Evolutionary conservation across 2,113 vertebrate species (phyloP).

Genomic region (Eulemur rufifrons): DNA sequence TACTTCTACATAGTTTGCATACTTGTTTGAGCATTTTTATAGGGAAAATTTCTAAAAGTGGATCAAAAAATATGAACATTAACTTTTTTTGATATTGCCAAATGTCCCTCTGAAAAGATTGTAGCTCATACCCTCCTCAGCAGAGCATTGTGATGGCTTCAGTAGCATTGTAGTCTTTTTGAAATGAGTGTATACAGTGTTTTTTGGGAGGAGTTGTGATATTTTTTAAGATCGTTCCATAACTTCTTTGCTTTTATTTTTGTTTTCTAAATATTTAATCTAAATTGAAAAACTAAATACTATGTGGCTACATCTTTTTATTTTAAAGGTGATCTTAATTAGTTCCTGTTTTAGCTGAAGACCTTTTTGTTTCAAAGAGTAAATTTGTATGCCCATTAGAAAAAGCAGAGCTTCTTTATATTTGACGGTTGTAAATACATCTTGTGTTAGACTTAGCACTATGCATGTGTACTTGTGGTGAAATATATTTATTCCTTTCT

Average conservation of each 20-base stretch:
- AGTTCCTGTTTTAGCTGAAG: conserved; percentile 10
- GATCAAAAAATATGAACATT: neutral
- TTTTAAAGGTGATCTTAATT: conserved; percentile 10
- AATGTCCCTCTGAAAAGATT: neutral
- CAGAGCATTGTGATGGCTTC: neutral
- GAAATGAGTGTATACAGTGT: neutral
- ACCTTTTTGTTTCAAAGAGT: conserved; percentile 14
- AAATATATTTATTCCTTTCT: conserved; percentile 38
- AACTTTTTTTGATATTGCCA: neutral
- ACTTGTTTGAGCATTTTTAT: conserved; percentile 3
- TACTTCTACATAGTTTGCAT: neutral
- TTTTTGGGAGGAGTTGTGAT: neutral
- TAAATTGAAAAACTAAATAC: conserved; percentile 19
- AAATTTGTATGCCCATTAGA: neutral
- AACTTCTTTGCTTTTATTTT: neutral
- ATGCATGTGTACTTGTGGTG: neutral
- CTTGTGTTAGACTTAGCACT: neutral
- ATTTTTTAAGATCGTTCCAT: neutral
- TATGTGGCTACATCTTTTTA: neutral
- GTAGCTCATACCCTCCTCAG: neutral
- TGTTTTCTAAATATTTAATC: neutral
- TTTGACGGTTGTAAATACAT: conserved; percentile 52
- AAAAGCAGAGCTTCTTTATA: neutral
- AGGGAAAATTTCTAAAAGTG: neutral
- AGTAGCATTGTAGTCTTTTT: neutral